Evolutionary conservation across 2,888 invertebrate genomes (phyloP).

Genomic region (Adelognathus sp.): DNA sequence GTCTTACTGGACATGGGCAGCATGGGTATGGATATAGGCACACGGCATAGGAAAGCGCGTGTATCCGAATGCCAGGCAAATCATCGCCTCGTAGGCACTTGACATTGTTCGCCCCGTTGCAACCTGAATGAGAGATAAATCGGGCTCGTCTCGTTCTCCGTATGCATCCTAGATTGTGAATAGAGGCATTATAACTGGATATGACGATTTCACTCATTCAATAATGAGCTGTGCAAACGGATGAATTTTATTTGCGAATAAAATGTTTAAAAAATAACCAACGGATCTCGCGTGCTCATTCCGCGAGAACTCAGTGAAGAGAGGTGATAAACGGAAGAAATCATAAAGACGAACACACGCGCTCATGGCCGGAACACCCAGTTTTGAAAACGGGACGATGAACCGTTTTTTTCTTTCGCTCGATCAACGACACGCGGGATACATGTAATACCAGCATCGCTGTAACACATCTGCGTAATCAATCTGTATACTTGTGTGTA

Average conservation of each 20-base stretch:
- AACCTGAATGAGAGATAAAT: conserved; percentile 5
- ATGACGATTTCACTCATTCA: neutral
- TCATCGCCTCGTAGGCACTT: neutral
- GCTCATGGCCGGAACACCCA: conserved; percentile 8
- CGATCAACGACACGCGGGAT: conserved; percentile 34
- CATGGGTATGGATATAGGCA: neutral
- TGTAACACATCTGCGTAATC: neutral
- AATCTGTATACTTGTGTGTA: neutral
- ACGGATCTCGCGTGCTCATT: conserved; percentile 44
- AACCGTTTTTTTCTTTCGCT: conserved; percentile 27
- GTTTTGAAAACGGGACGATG: conserved; percentile 36
- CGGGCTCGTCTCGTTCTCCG: neutral
- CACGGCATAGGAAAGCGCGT: neutral
- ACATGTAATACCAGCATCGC: conserved; percentile 24
- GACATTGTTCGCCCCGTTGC: neutral
- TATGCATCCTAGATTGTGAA: neutral
- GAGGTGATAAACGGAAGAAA: conserved; percentile 37
- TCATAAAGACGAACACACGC: conserved; percentile 13
- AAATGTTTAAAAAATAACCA: conserved; percentile 28
- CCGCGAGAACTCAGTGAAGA: neutral
- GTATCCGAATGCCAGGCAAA: conserved; percentile 15
- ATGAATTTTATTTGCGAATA: neutral
- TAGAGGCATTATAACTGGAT: conserved; percentile 16
- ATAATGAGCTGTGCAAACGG: neutral
- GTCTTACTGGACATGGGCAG: conserved; percentile 5